Conservation (phyloP, 2,888 invertebrate species). For the Polymixis flavicincta region DNA sequence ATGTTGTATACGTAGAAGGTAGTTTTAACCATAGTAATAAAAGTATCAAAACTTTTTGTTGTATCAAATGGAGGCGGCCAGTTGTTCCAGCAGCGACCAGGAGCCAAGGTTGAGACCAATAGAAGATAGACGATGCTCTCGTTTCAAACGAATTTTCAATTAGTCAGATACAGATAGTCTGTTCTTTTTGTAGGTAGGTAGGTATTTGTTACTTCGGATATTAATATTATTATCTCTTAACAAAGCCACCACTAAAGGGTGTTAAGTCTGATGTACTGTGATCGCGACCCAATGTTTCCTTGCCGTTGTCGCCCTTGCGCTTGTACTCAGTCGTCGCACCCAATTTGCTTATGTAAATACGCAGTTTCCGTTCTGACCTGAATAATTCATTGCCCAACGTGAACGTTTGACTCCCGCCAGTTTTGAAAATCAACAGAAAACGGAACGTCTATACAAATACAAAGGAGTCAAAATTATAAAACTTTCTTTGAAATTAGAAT, state of each 20-base stretch:
- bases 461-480: conserved; percentile 81
- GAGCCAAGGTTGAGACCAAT: neutral
- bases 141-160: no score
- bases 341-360: conserved; percentile 91
- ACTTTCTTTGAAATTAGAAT: conserved; percentile 71
- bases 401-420: conserved; percentile 84
- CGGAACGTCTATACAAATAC: conserved; percentile 80
- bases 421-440: conserved; percentile 88
- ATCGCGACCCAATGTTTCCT: conserved; percentile 67
- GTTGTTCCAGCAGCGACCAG: neutral
- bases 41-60: neutral
- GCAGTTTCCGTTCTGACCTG: conserved; percentile 88
- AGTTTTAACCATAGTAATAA: neutral
- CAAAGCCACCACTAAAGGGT: neutral
- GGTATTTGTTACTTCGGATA: no score
- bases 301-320: conserved; percentile 69
- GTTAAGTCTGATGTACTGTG: conserved; percentile 65
- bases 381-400: conserved; percentile 87
- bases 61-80: neutral
- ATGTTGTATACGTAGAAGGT: neutral
- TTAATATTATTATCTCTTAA: no score
- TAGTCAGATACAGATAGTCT: neutral
- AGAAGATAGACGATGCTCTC: neutral
- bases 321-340: conserved; percentile 81
- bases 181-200: neutral